phyloP scores from a whole-genome alignment of 1,140 invertebrate species.

The Galleria mellonella region DNA sequence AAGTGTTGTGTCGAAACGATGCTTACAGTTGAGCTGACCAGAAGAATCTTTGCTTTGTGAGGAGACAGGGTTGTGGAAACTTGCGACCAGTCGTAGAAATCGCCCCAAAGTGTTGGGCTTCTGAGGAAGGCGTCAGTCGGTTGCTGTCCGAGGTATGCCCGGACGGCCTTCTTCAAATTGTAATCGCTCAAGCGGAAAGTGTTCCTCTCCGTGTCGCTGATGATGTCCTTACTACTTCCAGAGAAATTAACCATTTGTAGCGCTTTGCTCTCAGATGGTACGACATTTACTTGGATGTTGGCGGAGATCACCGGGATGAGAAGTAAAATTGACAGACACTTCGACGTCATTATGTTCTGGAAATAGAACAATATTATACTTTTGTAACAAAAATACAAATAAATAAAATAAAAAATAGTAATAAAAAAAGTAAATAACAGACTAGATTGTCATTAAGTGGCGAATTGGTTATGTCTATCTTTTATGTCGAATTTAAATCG shows the following conservation, averaged over 20 bases:
- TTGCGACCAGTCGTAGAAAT: slow-evolving; percentile 30
- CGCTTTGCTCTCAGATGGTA: too few relatives aligned
- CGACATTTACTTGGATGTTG: too few relatives aligned
- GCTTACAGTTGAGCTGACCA: slow-evolving; percentile 8
- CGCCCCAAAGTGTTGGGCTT: slow-evolving; percentile 35
- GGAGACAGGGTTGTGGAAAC: slow-evolving; percentile 19
- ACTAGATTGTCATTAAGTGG: too few relatives aligned
- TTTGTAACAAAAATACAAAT: too few relatives aligned
- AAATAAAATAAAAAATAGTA: too few relatives aligned
- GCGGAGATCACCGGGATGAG: too few relatives aligned
- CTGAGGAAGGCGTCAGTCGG: slow-evolving; percentile 27
- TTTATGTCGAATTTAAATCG: too few relatives aligned
- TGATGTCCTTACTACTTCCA: slow-evolving; percentile 10
- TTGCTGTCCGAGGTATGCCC: slow-evolving; percentile 10
- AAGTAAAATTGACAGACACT: too few relatives aligned
- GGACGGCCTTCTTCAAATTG: slow-evolving; percentile 16
- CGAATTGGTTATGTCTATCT: too few relatives aligned
- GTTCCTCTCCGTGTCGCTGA: slow-evolving; percentile 18
- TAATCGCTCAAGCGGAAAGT: slow-evolving; percentile 18
- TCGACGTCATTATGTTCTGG: too few relatives aligned
- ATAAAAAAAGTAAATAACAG: too few relatives aligned
- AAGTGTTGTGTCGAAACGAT: slow-evolving; percentile 12
- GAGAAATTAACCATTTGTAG: slow-evolving; percentile 5
- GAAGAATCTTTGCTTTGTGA: slow-evolving; percentile 13
- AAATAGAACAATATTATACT: too few relatives aligned